A percentile compares a stretch with the other conserved stretches of the same genome.
These are phyloP conservation scores for Aleiodes testaceus DNA, from an alignment of 2,888 invertebrate species.

Conservation along the genomic window DNA sequence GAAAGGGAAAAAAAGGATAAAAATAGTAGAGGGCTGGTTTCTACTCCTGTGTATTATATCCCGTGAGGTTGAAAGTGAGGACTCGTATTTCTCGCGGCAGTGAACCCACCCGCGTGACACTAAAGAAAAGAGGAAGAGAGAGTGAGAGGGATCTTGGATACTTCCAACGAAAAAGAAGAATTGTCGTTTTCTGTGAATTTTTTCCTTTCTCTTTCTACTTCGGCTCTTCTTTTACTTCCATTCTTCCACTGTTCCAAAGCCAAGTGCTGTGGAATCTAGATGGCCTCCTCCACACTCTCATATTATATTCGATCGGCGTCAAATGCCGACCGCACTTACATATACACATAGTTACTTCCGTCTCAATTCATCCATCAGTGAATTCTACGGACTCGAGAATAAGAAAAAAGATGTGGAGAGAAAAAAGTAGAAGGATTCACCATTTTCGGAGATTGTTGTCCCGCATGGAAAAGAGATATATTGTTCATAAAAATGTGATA, in stretches of 20 bases:
- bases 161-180: constrained; percentile 46
- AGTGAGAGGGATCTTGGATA: background rate
- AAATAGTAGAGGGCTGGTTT: constrained; percentile 21
- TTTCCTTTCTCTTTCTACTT: constrained; percentile 17
- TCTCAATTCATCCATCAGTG: no score
- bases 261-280: constrained; percentile 48
- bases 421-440: no score
- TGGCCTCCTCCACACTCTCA: background rate
- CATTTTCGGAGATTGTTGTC: no score
- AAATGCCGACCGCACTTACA: constrained; percentile 1
- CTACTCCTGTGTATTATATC: constrained; percentile 26
- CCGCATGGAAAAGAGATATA: no score
- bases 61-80: constrained; percentile 1
- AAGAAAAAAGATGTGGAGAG: no score
- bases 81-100: constrained; percentile 41
- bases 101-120: constrained; percentile 30
- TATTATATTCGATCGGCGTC: background rate
- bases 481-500: no score
- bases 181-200: constrained; percentile 38
- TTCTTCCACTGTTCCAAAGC: constrained; percentile 42
- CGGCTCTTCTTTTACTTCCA: background rate
- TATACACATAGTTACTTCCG: no score
- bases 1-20: background rate
- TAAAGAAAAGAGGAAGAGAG: background rate
- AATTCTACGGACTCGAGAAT: no score